Evolutionary conservation across 2,888 invertebrate genomes (phyloP).

Genomic region (Subacronicta megacephala): DNA sequence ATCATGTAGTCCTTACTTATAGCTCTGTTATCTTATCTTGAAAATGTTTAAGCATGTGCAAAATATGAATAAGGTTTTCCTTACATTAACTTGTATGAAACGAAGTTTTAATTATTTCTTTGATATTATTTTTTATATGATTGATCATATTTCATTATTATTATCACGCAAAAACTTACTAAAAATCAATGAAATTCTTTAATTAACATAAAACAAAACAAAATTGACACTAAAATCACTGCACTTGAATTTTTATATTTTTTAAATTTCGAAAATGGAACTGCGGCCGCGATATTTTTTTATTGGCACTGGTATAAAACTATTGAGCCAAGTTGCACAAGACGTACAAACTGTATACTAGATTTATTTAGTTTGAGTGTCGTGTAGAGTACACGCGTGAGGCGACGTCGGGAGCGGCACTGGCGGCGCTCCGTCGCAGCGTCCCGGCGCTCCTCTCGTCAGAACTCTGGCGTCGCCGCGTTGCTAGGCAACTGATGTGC

Average conservation of each 20-base stretch:
- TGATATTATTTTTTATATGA: neutral
- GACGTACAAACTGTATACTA: constrained; percentile 25
- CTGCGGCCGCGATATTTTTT: constrained; percentile 2
- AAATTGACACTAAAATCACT: constrained; percentile 32
- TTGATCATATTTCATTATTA: neutral
- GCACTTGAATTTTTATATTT: constrained; percentile 21
- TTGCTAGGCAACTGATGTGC: constrained; percentile 80
- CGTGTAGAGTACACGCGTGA: constrained; percentile 62
- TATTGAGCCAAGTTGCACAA: constrained; percentile 45
- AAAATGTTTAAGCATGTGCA: constrained; percentile 29
- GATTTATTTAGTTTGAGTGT: constrained; percentile 32
- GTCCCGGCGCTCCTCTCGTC: constrained; percentile 75
- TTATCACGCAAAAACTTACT: too few species aligned
- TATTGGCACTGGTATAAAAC: constrained; percentile 37
- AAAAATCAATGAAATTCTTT: neutral
- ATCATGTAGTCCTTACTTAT: constrained; percentile 54
- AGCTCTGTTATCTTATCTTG: constrained; percentile 63
- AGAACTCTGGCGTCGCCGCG: constrained; percentile 80
- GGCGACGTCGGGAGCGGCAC: constrained; percentile 74
- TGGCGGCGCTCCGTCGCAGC: constrained; percentile 77
- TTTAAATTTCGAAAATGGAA: constrained; percentile 14
- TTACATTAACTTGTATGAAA: neutral
- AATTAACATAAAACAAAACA: constrained; percentile 11
- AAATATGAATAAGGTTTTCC: constrained; percentile 14
- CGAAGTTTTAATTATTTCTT: neutral